A percentile compares a stretch with the other conserved stretches of the same genome.
Evolutionary conservation across 2,888 invertebrate species (phyloP).

Genomic region (Drosophila subquinaria): DNA sequence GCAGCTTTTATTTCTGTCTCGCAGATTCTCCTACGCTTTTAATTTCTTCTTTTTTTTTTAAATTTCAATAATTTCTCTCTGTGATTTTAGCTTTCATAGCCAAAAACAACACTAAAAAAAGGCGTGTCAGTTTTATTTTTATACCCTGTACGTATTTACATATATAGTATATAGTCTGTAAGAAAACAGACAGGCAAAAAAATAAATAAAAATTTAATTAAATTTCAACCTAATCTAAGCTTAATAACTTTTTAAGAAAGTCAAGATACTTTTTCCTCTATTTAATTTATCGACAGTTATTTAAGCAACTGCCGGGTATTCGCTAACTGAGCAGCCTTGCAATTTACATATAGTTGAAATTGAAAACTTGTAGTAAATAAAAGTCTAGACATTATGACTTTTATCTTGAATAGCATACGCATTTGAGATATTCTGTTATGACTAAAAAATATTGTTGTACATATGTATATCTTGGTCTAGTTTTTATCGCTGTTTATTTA

Average conservation of each 20-base stretch:
- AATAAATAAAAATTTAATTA: too few relatives aligned
- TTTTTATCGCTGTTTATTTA: neutral
- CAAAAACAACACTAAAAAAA: neutral
- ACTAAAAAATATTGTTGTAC: neutral
- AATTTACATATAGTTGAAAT: neutral
- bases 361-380: conserved; percentile 1
- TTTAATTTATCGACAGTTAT: neutral
- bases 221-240: too few relatives aligned
- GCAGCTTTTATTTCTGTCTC: neutral
- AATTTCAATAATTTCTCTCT: conserved; percentile 7
- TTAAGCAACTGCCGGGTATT: neutral
- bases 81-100: conserved; percentile 6
- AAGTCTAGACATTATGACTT: conserved; percentile 1
- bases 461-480: neutral
- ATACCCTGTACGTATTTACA: too few relatives aligned
- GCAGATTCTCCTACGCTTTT: conserved; percentile 10
- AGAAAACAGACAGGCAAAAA: too few relatives aligned
- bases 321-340: neutral
- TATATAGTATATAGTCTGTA: too few relatives aligned
- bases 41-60: neutral
- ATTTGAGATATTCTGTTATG: neutral
- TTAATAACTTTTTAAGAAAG: too few relatives aligned
- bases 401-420: neutral
- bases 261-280: too few relatives aligned
- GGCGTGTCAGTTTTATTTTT: too few relatives aligned